Base-by-base conservation (phyloP, 2,888 invertebrate genomes). In the Gnatocerus cornutus region DNA sequence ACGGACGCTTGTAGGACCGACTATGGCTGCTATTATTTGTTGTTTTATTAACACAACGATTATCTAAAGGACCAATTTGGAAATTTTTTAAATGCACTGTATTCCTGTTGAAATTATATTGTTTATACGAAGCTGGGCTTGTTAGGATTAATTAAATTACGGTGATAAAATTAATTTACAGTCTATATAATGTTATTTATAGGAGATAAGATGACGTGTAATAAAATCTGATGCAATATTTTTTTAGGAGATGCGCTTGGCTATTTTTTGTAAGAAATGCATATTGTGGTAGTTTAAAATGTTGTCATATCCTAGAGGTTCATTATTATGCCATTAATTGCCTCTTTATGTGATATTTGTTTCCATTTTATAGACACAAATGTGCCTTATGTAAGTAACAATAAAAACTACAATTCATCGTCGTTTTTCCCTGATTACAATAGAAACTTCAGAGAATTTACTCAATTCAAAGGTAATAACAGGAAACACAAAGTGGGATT, bases 301-400 rank as follows among this genome's bases (percentile, higher is more conserved):
- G 62, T 62, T 61, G 37, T 62, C 37, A 62, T 52, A 21, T 63
- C 30, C 46, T 55, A 68, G 68, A 12, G 39, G 33, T 37, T 37
- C 33, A 12, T 29, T 56, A 12, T 61, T 39, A 50, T 59, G 68
- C 68, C 71, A 58, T 62, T 65, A 69, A 65, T 68, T 61, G 70
- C 68, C 71, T 66, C 45, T 71, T 68, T 71, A 71, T 74, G 74
- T 74, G 74, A 74, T 74, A 73, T 46, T 69, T 48, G 48, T 63
- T 69, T 59, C 52, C 59, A 52, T 71, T 71, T 70, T 73, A 67
- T 68, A 73, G 69, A 71, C 65, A 68, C 73, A 72, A 66, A 68
- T 69, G 76, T 76, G 76, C 76, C 76, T 76, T 76, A 76, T 63
- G 67, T 69, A 70, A 71, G 64, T 71, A 66, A 65, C 59, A 69